Evolutionary conservation across 2,797 vertebrate species (phyloP), one percentile per base, ranked within the genome.

Genomic region (Centroberyx gerrardi): DNA sequence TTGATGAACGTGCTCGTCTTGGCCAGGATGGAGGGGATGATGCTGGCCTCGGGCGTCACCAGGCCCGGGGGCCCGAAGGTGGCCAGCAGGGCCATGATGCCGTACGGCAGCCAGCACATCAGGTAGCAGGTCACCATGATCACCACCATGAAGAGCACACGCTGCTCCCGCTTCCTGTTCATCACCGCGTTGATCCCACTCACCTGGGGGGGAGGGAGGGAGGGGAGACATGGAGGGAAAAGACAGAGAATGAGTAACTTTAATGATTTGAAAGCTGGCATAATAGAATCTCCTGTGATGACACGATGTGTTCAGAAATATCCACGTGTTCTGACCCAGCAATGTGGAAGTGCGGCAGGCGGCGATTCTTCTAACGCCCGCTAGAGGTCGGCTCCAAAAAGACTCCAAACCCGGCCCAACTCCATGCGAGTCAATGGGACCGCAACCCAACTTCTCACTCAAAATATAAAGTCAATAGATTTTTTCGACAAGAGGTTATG

Each of bases 1-100:
- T 96, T 96, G 87, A 96, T 94, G 87, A 95, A 92, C 0, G 96
- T 96, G 85, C 96, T 97, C 36, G 87, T 93, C 88, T 97, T 96
- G 78, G 95, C 96, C 22, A 96, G 88, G 40, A 97, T 64, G 0
- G 95, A 96, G 1, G 96, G 96, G 67, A 96, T 82, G 78, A 96
- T 94, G 91, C 96, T 97, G 5, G 94, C 95, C 68, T 92, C 89
- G 0, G 96, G 94, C 0, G 92, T 94, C 68, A 96, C 83, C 58
- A 96, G 74, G 3, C 94, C 94, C 0, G 93, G 91, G 1, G 82
- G 90, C 5, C 96, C 96, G 10, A 96, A 96, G 0, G 95, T 95
- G 60, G 96, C 95, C 62, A 90, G 22, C 72, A 96, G 91, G 0
- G 96, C 96, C 94, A 96, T 95, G 63, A 95, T 83, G 0, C 95